phyloP scores from a whole-genome alignment of 2,888 invertebrate species.

The Drosophila kanekoi region DNA sequence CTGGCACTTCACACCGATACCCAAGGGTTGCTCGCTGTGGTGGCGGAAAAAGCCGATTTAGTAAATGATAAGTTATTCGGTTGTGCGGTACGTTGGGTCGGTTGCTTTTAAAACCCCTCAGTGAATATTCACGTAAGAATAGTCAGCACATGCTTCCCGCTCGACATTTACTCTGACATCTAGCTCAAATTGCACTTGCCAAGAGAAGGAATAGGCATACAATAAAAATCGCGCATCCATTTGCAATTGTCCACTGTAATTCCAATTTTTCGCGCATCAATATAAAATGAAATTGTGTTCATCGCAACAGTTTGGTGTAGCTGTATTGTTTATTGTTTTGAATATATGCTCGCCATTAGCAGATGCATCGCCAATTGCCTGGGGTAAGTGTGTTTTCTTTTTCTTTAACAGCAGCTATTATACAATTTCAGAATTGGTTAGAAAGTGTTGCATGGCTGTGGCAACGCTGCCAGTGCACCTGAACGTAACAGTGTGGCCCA shows the following conservation, averaged over 20 bases:
- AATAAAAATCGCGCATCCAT: slow-evolving; percentile 6
- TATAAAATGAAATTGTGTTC: slow-evolving; percentile 42
- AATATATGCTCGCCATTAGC: slow-evolving; percentile 14
- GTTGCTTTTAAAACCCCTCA: slow-evolving; percentile 4
- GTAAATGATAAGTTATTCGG: slow-evolving; percentile 26
- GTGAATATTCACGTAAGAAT: slow-evolving; percentile 44
- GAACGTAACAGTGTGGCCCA: background rate
- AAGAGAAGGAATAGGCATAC: background rate
- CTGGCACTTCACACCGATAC: background rate
- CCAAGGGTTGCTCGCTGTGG: background rate
- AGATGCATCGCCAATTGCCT: slow-evolving; percentile 54
- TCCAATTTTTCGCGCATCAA: background rate
- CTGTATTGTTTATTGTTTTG: slow-evolving; percentile 20
- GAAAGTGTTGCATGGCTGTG: slow-evolving; percentile 22
- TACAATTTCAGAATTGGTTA: slow-evolving; percentile 41
- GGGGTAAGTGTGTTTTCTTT: slow-evolving; percentile 55
- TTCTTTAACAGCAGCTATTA: slow-evolving; percentile 27
- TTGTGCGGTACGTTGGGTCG: slow-evolving; percentile 13
- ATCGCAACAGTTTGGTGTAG: slow-evolving; percentile 23
- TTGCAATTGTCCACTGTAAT: background rate
- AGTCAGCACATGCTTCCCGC: slow-evolving; percentile 35
- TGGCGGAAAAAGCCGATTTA: background rate
- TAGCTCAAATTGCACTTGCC: slow-evolving; percentile 14
- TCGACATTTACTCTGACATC: slow-evolving; percentile 18
- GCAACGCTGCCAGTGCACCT: slow-evolving; percentile 26